Percentiles rank a stretch among this genome's conserved stretches.
phyloP scores from a whole-genome alignment of 2,888 invertebrate species.

The Chorisops tibialis region DNA sequence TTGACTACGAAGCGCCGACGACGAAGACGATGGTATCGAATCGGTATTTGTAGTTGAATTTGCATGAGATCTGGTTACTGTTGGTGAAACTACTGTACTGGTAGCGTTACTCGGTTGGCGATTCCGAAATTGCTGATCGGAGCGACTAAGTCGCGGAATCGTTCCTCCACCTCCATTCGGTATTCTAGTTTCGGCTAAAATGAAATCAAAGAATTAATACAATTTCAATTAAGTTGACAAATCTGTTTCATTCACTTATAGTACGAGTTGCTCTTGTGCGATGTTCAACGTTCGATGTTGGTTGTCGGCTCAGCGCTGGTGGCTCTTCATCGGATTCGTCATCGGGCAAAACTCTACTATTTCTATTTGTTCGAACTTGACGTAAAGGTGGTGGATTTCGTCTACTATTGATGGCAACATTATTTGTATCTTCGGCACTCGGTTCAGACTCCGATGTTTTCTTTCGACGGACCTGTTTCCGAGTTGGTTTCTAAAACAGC shows the following conservation, averaged over 20 bases:
- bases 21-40: constrained; percentile 16
- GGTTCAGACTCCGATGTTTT: constrained; percentile 32
- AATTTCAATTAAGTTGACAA: too few species aligned
- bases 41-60: constrained; percentile 26
- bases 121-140: neutral
- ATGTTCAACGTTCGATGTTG: constrained; percentile 18
- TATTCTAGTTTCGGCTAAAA: constrained; percentile 27
- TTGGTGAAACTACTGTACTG: constrained; percentile 16
- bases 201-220: neutral
- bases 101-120: constrained; percentile 1
- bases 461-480: constrained; percentile 17
- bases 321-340: constrained; percentile 32
- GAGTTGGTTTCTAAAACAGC: constrained; percentile 17
- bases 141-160: neutral
- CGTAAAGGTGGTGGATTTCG: constrained; percentile 35
- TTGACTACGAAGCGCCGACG: constrained; percentile 3
- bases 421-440: constrained; percentile 25
- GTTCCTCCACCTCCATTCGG: constrained; percentile 13
- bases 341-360: constrained; percentile 42
- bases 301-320: constrained; percentile 7
- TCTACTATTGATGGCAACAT: constrained; percentile 10
- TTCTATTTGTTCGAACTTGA: constrained; percentile 49
- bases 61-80: constrained; percentile 28
- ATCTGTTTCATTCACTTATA: constrained; percentile 21
- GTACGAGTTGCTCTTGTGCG: constrained; percentile 23